phyloP scores from a whole-genome alignment of 2,888 invertebrate genomes.

The Tridacna gigas region DNA sequence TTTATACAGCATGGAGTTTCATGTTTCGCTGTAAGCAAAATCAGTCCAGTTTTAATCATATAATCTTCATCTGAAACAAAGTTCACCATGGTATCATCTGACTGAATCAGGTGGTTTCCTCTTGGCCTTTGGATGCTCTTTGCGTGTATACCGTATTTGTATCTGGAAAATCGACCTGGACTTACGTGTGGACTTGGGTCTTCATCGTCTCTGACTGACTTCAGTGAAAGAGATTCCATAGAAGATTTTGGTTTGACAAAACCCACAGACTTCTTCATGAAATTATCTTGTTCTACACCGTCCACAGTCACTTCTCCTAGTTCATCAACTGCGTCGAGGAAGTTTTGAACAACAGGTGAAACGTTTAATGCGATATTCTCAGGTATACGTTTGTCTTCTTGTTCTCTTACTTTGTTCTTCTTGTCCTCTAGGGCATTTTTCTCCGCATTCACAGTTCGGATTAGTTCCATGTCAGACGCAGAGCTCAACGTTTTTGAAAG shows the following conservation, averaged over 20 bases:
- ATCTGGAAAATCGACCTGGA: constrained; percentile 15
- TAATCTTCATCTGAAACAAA: constrained; percentile 17
- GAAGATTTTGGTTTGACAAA: neutral
- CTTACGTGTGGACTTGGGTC: constrained; percentile 1
- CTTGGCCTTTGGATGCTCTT: neutral
- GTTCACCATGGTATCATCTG: neutral
- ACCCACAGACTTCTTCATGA: constrained; percentile 5
- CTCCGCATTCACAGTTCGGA: constrained; percentile 40
- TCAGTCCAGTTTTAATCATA: constrained; percentile 1
- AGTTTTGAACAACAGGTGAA: constrained; percentile 38
- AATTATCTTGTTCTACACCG: neutral
- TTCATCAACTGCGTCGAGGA: constrained; percentile 49
- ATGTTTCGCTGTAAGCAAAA: constrained; percentile 48
- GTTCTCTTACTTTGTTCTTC: constrained; percentile 22
- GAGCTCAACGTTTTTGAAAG: constrained; percentile 34
- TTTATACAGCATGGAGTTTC: constrained; percentile 53
- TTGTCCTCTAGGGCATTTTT: constrained; percentile 38
- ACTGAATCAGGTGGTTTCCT: neutral
- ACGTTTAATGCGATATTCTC: constrained; percentile 40
- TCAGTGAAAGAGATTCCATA: neutral
- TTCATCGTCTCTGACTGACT: neutral
- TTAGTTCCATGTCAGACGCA: constrained; percentile 34
- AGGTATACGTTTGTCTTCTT: constrained; percentile 33
- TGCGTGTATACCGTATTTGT: constrained; percentile 43
- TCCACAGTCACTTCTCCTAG: constrained; percentile 49